Percentiles rank a stretch among this genome's conserved stretches.
Conservation (phyloP, 2,888 invertebrate genomes). For the Watsonalla cultraria region DNA sequence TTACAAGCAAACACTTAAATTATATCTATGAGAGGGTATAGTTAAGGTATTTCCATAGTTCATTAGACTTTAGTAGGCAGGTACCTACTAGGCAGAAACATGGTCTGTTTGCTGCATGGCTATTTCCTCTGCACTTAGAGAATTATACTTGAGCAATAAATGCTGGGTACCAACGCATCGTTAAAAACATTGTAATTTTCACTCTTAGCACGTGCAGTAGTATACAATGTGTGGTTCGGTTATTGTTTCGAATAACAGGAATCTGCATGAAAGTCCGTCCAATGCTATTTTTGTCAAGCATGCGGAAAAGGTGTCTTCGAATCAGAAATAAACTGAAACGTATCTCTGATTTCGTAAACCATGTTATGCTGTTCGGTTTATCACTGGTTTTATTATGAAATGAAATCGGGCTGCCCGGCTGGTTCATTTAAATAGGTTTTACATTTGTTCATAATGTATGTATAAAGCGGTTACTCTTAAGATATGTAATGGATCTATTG, state of each 20-base stretch:
- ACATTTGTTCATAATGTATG: no score
- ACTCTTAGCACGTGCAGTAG: conserved; percentile 27
- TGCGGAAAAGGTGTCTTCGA: not conserved
- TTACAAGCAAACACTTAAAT: no score
- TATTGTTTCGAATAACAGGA: conserved; percentile 31
- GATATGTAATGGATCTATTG: no score
- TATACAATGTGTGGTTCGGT: conserved; percentile 41
- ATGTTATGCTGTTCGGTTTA: not conserved
- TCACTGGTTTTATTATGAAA: no score
- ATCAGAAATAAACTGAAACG: not conserved
- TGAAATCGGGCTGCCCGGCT: no score
- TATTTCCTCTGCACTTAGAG: conserved; percentile 17
- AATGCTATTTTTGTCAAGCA: conserved; percentile 2
- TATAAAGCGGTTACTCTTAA: no score
- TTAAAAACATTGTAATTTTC: conserved; percentile 53
- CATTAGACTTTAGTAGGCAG: not conserved
- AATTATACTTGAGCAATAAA: conserved; percentile 31
- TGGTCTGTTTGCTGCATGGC: not conserved
- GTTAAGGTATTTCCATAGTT: no score
- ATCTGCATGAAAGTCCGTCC: conserved; percentile 15
- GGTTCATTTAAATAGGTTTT: no score
- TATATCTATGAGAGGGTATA: no score
- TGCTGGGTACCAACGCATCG: conserved; percentile 26
- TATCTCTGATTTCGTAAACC: not conserved
- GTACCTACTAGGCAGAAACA: not conserved